Evolutionary conservation across 2,888 invertebrate genomes (phyloP).

Genomic region (Philereme vetulata): DNA sequence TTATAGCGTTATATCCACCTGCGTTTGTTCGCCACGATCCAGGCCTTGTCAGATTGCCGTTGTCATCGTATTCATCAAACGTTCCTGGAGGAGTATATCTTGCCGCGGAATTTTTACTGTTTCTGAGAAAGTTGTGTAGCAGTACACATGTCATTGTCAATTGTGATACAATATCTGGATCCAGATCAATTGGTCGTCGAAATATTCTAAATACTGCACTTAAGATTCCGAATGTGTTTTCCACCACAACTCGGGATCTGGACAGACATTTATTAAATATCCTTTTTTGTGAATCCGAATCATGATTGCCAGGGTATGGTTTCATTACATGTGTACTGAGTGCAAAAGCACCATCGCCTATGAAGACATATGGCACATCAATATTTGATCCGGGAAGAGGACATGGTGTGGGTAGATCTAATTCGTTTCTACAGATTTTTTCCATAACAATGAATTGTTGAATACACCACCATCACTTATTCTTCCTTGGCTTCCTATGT

Average conservation of each 20-base stretch:
- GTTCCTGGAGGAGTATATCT: constrained; percentile 38
- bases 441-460: constrained; percentile 31
- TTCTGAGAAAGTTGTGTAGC: constrained; percentile 43
- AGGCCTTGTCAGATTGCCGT: constrained; percentile 22
- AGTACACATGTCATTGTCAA: constrained; percentile 43
- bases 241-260: no score
- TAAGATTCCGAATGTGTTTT: no score
- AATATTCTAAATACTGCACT: no score
- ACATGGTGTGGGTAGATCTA: constrained; percentile 30
- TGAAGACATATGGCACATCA: constrained; percentile 20
- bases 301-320: no score
- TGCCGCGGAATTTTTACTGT: constrained; percentile 27
- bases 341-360: constrained; percentile 28
- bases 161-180: no score
- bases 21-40: constrained; percentile 36
- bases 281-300: no score
- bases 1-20: constrained; percentile 31
- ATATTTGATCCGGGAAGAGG: constrained; percentile 29
- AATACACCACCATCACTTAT: constrained; percentile 30
- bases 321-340: constrained; percentile 1
- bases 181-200: no score
- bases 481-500: constrained; percentile 28
- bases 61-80: constrained; percentile 36
- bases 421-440: constrained; percentile 34
- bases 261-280: no score